A percentile compares a stretch with the other conserved stretches of the same genome.
Conservation (phyloP, 2,888 invertebrate species). For the Coleophora flavipennella region DNA sequence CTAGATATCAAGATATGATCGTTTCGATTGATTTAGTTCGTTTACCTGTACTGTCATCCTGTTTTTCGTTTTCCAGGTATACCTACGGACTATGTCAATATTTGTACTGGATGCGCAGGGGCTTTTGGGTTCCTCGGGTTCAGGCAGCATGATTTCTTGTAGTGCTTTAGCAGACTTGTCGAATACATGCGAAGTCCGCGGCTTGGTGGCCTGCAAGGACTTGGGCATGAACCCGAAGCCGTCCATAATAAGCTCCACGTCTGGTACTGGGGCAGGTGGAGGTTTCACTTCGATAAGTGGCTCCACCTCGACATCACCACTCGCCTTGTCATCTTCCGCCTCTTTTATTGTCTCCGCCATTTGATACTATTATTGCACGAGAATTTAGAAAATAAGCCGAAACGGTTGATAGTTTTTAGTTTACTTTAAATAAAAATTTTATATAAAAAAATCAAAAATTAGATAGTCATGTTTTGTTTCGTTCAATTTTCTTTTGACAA, state of each 20-base stretch:
- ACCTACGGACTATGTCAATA: constrained; percentile 68
- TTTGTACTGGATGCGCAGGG: constrained; percentile 53
- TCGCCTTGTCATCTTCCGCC: constrained; percentile 28
- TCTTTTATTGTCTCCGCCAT: constrained; percentile 27
- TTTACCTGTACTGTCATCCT: constrained; percentile 74
- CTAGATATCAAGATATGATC: too few species aligned
- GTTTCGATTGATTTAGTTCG: too few species aligned
- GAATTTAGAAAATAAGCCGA: constrained; percentile 19
- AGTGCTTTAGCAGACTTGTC: constrained; percentile 21
- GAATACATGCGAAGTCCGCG: constrained; percentile 16
- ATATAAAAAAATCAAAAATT: constrained; percentile 10
- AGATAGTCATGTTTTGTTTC: neutral
- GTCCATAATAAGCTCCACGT: constrained; percentile 56
- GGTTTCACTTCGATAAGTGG: too few species aligned
- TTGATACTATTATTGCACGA: constrained; percentile 15
- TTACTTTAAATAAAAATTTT: constrained; percentile 13
- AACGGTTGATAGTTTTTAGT: constrained; percentile 1
- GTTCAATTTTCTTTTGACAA: neutral
- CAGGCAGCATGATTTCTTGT: constrained; percentile 20
- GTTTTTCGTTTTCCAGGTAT: constrained; percentile 78
- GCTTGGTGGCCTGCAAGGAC: constrained; percentile 5
- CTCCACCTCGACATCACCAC: constrained; percentile 3
- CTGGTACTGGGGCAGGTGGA: constrained; percentile 34
- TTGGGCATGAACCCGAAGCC: constrained; percentile 65
- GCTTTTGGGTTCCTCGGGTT: constrained; percentile 27